Percentiles rank a stretch among this genome's conserved stretches.
Evolutionary conservation across 1,140 invertebrate species (phyloP).

Genomic region (Drosophila sulfurigaster): DNA sequence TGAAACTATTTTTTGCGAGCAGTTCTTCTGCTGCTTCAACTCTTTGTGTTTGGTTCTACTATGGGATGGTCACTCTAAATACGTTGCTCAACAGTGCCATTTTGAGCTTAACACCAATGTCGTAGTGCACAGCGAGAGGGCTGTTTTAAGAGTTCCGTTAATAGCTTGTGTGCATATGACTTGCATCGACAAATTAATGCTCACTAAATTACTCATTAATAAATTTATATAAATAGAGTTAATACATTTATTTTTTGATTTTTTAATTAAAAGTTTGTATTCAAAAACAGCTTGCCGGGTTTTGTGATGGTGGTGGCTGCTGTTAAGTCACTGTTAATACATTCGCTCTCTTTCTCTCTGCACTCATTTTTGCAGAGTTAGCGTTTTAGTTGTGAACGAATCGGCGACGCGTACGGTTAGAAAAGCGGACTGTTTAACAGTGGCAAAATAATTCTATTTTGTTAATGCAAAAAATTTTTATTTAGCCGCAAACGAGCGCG

Average conservation of each 20-base stretch:
- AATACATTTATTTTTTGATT: background rate
- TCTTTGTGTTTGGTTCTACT: conserved; percentile 6
- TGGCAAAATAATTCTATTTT: conserved; percentile 23
- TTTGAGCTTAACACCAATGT: conserved; percentile 25
- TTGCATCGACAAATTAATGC: too few relatives aligned
- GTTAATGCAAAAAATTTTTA: conserved; percentile 26
- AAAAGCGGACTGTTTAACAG: conserved; percentile 1
- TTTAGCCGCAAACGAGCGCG: conserved; percentile 15
- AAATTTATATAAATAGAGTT: too few relatives aligned
- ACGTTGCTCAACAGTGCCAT: conserved; percentile 7
- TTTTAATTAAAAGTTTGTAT: background rate
- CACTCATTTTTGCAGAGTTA: conserved; percentile 28
- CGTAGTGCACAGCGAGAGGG: background rate
- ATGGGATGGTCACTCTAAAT: conserved; percentile 12
- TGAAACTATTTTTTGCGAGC: background rate
- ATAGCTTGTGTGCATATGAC: background rate
- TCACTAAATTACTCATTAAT: too few relatives aligned
- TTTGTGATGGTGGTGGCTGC: background rate
- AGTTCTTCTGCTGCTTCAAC: background rate
- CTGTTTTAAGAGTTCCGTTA: conserved; percentile 6
- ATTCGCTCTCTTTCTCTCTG: conserved; percentile 8
- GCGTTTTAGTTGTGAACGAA: conserved; percentile 46
- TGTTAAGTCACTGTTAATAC: conserved; percentile 23
- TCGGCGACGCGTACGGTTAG: conserved; percentile 19
- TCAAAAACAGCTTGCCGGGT: background rate